Evolutionary conservation across 2,113 vertebrate genomes (phyloP).

Genomic region (Chloropsis cyanopogon): DNA sequence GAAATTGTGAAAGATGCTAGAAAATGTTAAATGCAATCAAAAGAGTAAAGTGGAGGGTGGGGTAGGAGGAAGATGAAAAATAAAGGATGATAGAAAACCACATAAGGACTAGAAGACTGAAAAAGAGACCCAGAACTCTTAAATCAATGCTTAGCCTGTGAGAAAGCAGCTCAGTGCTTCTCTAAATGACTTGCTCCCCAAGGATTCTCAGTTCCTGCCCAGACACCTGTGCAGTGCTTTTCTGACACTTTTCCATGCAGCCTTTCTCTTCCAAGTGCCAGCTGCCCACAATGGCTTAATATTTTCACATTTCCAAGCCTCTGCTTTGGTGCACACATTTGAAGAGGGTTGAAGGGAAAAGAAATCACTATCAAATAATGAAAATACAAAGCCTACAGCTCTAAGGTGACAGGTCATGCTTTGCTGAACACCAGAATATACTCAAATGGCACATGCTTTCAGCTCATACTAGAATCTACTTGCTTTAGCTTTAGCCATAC

Average conservation of each 20-base stretch:
- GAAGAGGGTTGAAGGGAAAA: background rate
- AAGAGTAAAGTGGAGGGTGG: background rate
- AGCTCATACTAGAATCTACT: background rate
- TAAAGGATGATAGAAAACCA: background rate
- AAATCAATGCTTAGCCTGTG: background rate
- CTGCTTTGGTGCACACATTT: background rate
- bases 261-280: background rate
- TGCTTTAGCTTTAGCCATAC: background rate
- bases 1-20: background rate
- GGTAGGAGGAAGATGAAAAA: background rate
- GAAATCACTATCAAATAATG: background rate
- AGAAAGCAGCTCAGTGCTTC: background rate
- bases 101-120: background rate
- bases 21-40: background rate
- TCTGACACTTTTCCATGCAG: background rate
- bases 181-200: background rate
- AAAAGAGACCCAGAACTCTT: background rate
- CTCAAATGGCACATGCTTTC: background rate
- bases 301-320: background rate
- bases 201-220: background rate
- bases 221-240: background rate
- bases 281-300: background rate
- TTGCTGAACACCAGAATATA: background rate
- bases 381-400: background rate
- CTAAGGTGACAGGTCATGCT: background rate